A percentile compares a stretch with the other conserved stretches of the same genome.
Conservation (phyloP, 2,888 invertebrate genomes). For the Lathronympha strigana region DNA sequence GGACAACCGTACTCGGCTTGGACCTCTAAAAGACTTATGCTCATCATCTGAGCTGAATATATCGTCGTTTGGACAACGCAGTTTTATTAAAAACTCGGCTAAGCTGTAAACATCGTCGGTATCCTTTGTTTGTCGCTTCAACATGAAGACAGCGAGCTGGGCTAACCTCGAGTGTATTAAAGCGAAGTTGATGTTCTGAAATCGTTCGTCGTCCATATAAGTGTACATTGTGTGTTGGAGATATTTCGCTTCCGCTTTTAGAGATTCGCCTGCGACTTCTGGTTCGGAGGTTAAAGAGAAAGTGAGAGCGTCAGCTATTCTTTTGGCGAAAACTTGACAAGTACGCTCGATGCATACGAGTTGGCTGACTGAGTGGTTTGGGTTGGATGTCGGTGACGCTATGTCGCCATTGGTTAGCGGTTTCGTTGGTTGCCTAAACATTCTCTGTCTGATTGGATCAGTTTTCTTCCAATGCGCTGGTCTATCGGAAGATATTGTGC, state of each 20-base stretch:
- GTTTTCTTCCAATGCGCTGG: slow-evolving; percentile 66
- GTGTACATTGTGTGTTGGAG: slow-evolving; percentile 87
- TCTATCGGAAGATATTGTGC: slow-evolving; percentile 75
- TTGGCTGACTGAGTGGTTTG: slow-evolving; percentile 73
- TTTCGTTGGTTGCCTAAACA: slow-evolving; percentile 68
- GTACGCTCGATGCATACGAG: slow-evolving; percentile 75
- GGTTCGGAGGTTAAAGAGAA: slow-evolving; percentile 83
- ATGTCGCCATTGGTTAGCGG: slow-evolving; percentile 60
- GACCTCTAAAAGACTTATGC: slow-evolving; percentile 63
- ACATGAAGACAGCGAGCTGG: slow-evolving; percentile 84
- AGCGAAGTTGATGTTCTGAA: slow-evolving; percentile 86
- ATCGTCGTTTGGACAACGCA: slow-evolving; percentile 78
- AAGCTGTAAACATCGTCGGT: slow-evolving; percentile 71
- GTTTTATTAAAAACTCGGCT: slow-evolving; percentile 68
- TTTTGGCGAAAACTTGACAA: slow-evolving; percentile 87
- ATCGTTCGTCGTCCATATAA: slow-evolving; percentile 88
- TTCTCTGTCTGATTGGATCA: slow-evolving; percentile 65
- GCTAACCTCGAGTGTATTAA: slow-evolving; percentile 87
- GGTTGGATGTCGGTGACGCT: slow-evolving; percentile 46
- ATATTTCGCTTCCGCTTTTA: slow-evolving; percentile 88
- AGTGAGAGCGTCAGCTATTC: slow-evolving; percentile 86
- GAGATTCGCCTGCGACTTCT: slow-evolving; percentile 81
- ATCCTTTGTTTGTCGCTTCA: slow-evolving; percentile 76
- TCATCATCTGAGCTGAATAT: slow-evolving; percentile 85
- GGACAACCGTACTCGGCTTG: slow-evolving; percentile 63